A percentile compares a stretch with the other conserved stretches of the same genome.
Evolutionary conservation across 1,140 invertebrate genomes (phyloP).

Genomic region (Oedothorax gibbosus): DNA sequence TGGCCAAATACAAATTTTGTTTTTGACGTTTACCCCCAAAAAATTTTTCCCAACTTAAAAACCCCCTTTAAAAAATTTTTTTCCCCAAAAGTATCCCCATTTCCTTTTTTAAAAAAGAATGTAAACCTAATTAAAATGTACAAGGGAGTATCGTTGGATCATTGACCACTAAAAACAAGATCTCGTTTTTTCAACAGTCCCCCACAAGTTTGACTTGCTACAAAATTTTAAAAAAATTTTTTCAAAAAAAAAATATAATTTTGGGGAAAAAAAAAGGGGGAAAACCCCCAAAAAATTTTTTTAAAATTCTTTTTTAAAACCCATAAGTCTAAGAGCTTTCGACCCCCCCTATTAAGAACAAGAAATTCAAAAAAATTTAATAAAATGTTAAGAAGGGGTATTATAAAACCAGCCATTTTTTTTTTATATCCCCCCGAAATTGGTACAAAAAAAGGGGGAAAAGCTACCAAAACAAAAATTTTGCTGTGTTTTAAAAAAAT

Average conservation of each 20-base stretch:
- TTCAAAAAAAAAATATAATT: not conserved
- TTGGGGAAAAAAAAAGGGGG: not conserved
- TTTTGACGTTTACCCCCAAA: too few species aligned
- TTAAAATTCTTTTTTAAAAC: not conserved
- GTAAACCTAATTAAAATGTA: too few species aligned
- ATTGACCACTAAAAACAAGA: too few species aligned
- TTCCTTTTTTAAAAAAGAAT: too few species aligned
- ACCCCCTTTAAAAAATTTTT: too few species aligned
- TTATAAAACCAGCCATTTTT: not conserved
- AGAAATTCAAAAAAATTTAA: not conserved
- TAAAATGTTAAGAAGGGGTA: not conserved
- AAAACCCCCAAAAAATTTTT: not conserved
- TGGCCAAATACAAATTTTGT: too few species aligned
- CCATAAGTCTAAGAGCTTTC: not conserved
- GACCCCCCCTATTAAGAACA: not conserved
- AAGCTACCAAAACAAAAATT: not conserved
- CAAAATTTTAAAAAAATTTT: constrained; percentile 5
- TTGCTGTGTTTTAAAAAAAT: not conserved
- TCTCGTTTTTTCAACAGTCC: too few species aligned
- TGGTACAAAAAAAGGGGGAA: not conserved
- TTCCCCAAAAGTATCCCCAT: too few species aligned
- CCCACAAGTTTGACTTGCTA: too few species aligned
- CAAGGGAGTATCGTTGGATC: too few species aligned
- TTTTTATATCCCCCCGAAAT: not conserved
- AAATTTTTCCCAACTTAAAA: too few species aligned